phyloP scores from a whole-genome alignment of 2,797 vertebrate species.

The Alcedo quadribrachys region DNA sequence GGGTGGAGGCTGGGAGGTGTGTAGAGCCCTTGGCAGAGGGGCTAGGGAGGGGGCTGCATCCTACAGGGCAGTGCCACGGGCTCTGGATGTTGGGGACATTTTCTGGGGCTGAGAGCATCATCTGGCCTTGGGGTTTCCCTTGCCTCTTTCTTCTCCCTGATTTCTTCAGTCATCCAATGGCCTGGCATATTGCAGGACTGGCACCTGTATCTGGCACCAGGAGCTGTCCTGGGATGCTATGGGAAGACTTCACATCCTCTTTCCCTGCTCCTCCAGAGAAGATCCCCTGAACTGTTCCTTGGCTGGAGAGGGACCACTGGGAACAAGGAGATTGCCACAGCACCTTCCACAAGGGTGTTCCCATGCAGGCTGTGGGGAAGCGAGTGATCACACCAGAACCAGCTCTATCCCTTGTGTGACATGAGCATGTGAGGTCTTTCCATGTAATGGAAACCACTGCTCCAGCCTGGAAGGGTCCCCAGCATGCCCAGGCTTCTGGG shows the following conservation, averaged over 20 bases:
- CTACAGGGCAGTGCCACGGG: accelerated
- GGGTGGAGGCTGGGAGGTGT: not conserved
- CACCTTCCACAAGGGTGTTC: not conserved
- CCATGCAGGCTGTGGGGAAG: not conserved
- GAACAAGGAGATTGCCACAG: not conserved
- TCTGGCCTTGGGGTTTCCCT: not conserved
- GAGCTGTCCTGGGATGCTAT: not conserved
- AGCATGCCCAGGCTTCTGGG: not conserved
- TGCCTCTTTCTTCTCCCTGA: not conserved
- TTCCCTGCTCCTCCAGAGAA: not conserved
- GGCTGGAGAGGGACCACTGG: not conserved
- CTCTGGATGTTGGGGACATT: not conserved
- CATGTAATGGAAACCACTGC: not conserved
- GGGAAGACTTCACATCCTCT: accelerated
- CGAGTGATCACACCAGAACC: not conserved
- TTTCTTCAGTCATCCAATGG: not conserved
- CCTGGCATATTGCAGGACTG: not conserved
- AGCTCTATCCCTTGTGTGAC: no score
- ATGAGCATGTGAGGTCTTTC: not conserved
- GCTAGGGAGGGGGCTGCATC: not conserved
- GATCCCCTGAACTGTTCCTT: not conserved
- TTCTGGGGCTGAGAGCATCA: not conserved
- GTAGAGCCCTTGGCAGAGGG: not conserved
- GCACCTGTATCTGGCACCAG: not conserved
- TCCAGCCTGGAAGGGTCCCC: not conserved